phyloP scores from a whole-genome alignment of 2,113 vertebrate species.

The Tamias sibiricus region DNA sequence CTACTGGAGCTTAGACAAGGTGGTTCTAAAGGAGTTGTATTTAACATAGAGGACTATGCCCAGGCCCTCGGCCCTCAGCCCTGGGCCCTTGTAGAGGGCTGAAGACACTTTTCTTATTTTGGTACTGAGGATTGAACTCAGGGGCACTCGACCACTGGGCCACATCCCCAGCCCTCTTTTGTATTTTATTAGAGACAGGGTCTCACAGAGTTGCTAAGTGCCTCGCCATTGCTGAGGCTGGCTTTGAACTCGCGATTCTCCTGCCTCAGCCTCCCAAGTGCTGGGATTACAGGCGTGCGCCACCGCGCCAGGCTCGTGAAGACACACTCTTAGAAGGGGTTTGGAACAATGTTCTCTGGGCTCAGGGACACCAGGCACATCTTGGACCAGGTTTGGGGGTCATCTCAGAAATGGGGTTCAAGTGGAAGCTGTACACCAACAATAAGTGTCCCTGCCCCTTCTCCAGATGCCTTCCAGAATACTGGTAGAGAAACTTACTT shows the following conservation, averaged over 20 bases:
- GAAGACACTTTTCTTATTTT: no score
- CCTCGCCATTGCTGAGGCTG: no score
- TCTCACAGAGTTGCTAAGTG: no score
- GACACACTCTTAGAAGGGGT: not conserved
- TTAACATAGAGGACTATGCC: not conserved
- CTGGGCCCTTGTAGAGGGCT: not conserved
- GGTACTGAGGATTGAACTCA: no score
- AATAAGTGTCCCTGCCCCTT: not conserved
- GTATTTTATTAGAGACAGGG: no score
- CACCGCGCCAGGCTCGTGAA: no score
- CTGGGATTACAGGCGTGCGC: no score
- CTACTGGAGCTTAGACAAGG: not conserved
- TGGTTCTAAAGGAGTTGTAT: not conserved
- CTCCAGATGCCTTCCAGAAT: not conserved
- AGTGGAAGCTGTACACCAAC: not conserved
- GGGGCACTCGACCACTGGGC: no score
- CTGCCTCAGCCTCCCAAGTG: no score
- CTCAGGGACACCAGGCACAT: not conserved
- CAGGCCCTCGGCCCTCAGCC: not conserved
- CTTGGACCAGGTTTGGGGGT: not conserved
- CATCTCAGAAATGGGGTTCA: not conserved
- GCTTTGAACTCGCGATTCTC: no score
- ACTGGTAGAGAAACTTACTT: not conserved
- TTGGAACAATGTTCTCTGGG: not conserved
- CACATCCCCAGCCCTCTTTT: no score